These are phyloP conservation scores for Heloderma charlesbogerti DNA, from an alignment of 2,113 vertebrate species.

Conservation along the genomic window DNA sequence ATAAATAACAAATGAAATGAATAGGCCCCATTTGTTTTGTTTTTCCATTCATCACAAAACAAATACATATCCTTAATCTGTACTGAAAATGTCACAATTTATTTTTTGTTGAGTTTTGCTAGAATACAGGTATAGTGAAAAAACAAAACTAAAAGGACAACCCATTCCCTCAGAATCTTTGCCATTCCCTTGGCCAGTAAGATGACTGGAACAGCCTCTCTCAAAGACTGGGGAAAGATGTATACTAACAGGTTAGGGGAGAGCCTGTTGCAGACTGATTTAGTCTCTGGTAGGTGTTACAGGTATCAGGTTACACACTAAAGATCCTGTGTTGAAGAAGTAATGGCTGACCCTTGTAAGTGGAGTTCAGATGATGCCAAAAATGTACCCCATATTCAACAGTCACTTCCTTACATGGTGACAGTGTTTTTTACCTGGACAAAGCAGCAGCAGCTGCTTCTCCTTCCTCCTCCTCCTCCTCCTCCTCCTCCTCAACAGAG, in stretches of 20 bases:
- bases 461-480: neutral
- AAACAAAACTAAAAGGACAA: neutral
- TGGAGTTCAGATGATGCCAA: neutral
- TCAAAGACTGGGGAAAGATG: neutral
- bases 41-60: neutral
- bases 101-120: neutral
- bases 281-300: neutral
- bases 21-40: neutral
- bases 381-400: constrained; percentile 16
- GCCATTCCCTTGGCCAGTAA: neutral
- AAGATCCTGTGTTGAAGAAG: too few species aligned
- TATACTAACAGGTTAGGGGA: neutral
- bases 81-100: neutral
- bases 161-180: neutral
- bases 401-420: neutral
- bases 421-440: constrained; percentile 54
- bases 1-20: neutral
- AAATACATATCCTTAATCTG: neutral
- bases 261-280: neutral
- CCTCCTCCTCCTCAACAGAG: constrained; percentile 47
- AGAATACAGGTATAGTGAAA: neutral
- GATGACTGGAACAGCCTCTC: too few species aligned
- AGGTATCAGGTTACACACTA: too few species aligned
- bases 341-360: neutral
- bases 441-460: constrained; percentile 7